phyloP scores from a whole-genome alignment of 2,113 vertebrate species.

The Canis aureus region DNA sequence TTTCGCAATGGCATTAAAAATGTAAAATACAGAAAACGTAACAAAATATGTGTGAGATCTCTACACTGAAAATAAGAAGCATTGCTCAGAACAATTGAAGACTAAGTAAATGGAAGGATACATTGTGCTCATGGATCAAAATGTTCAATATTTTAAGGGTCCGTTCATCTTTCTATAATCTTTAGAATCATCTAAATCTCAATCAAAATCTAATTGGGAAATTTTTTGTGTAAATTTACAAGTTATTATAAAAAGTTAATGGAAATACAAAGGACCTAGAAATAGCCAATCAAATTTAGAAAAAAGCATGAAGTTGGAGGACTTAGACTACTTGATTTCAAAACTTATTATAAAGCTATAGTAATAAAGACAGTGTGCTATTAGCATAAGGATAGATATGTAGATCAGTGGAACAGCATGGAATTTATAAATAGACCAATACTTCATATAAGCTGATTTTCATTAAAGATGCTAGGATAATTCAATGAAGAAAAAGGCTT shows the following conservation, averaged over 20 bases:
- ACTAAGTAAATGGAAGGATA: conserved; percentile 4
- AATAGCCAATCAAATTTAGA: neutral
- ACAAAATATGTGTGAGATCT: neutral
- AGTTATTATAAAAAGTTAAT: conserved; percentile 11
- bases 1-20: neutral
- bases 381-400: neutral
- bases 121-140: neutral
- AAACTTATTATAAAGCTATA: neutral
- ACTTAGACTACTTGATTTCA: neutral
- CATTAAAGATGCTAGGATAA: neutral
- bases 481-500: neutral
- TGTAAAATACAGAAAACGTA: neutral
- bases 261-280: neutral
- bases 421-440: neutral
- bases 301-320: neutral
- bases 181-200: neutral
- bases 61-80: neutral
- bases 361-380: neutral
- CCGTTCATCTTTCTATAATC: neutral
- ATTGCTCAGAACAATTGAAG: neutral
- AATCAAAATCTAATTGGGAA: neutral
- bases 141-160: neutral
- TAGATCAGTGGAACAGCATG: neutral
- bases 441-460: conserved; percentile 8
- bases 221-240: neutral